phyloP scores from a whole-genome alignment of 2,888 invertebrate genomes.

The Drosophila vallismaia region DNA sequence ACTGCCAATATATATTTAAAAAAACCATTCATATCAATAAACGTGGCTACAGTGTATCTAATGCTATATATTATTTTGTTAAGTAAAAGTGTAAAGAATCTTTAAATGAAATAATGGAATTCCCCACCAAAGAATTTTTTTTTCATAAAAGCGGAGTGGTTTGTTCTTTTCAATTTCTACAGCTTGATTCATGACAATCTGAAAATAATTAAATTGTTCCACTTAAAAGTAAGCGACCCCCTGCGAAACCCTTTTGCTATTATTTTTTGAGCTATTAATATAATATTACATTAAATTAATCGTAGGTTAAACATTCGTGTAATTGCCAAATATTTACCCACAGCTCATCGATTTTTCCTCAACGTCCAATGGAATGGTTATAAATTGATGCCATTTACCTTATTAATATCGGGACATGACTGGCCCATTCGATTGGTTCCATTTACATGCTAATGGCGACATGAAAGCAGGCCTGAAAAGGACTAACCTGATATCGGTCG shows the following conservation, averaged over 20 bases:
- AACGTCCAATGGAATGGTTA: constrained; percentile 16
- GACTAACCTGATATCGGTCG: constrained; percentile 90
- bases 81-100: no score
- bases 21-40: no score
- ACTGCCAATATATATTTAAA: not conserved
- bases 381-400: constrained; percentile 31
- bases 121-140: no score
- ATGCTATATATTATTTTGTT: no score
- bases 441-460: constrained; percentile 21
- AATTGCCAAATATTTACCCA: constrained; percentile 35
- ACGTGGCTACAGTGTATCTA: no score
- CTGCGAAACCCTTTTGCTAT: not conserved
- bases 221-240: no score
- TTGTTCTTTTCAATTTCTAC: not conserved
- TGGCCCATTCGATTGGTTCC: constrained; percentile 18
- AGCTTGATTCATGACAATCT: no score
- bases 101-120: no score
- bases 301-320: constrained; percentile 17
- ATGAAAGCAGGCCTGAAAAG: constrained; percentile 5
- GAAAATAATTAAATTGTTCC: not conserved
- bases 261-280: not conserved
- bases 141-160: no score
- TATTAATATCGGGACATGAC: constrained; percentile 33
- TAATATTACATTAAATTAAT: constrained; percentile 13
- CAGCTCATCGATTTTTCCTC: constrained; percentile 32